Evolutionary conservation across 2,888 invertebrate genomes (phyloP).

Genomic region (Beris morrisii): DNA sequence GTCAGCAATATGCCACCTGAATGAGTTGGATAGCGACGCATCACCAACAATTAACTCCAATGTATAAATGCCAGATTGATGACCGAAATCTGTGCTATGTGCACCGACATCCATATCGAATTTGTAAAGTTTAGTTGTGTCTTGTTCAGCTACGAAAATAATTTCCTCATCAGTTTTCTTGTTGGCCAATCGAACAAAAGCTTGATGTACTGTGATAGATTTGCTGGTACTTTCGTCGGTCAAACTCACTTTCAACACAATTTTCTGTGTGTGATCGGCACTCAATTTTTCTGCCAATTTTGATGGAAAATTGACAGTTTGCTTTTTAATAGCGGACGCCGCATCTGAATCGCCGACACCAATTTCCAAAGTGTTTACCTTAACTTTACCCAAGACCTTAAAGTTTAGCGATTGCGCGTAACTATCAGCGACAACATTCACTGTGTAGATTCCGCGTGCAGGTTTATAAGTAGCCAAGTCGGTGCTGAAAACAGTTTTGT

Average conservation of each 20-base stretch:
- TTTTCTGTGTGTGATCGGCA: conserved; percentile 88
- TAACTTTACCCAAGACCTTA: conserved; percentile 76
- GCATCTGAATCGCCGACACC: conserved; percentile 91
- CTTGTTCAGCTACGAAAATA: conserved; percentile 91
- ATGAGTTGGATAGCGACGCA: conserved; percentile 83
- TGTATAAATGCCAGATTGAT: conserved; percentile 75
- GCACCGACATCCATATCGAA: conserved; percentile 87
- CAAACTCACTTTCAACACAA: conserved; percentile 78
- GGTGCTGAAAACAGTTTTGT: conserved; percentile 72
- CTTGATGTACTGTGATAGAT: conserved; percentile 78
- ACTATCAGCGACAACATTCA: conserved; percentile 72
- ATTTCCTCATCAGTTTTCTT: conserved; percentile 75
- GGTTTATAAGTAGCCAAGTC: conserved; percentile 77
- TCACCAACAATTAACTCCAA: conserved; percentile 89
- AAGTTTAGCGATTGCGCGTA: conserved; percentile 64
- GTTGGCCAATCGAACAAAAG: conserved; percentile 79
- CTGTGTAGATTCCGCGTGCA: conserved; percentile 82
- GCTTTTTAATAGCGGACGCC: conserved; percentile 76
- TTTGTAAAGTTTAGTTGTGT: conserved; percentile 76
- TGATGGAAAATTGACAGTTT: conserved; percentile 71
- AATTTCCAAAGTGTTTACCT: conserved; percentile 77
- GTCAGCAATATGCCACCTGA: conserved; percentile 83
- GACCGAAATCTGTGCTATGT: conserved; percentile 76
- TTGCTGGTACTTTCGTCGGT: conserved; percentile 70
- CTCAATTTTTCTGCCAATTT: conserved; percentile 71